phyloP scores from a whole-genome alignment of 2,888 invertebrate genomes.

The Antheraea yamamai region DNA sequence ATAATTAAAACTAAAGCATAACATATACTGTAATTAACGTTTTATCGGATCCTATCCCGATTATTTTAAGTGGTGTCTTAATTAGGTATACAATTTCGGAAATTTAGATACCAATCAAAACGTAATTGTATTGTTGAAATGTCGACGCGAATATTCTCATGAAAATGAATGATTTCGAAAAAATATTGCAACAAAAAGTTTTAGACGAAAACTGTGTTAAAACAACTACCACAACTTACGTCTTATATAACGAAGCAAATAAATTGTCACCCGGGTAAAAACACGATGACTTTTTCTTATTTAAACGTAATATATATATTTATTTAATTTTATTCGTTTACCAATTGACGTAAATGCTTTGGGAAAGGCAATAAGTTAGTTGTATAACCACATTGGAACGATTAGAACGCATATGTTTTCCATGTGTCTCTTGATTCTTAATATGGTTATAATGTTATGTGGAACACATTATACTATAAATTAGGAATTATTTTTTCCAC shows the following conservation, averaged over 20 bases:
- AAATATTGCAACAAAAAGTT: background rate
- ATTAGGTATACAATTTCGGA: background rate
- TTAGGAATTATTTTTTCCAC: background rate
- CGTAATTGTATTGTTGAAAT: background rate
- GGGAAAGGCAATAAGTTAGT: constrained; percentile 4
- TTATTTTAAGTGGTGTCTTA: background rate
- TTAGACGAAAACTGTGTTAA: background rate
- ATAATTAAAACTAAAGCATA: background rate
- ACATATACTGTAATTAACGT: background rate
- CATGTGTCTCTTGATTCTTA: constrained; percentile 6
- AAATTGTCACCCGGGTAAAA: background rate
- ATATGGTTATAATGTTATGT: background rate
- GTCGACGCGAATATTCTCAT: background rate
- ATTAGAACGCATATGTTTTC: constrained; percentile 8
- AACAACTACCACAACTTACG: background rate
- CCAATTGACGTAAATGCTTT: constrained; percentile 9
- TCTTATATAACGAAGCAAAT: background rate
- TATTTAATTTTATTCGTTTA: constrained; percentile 1
- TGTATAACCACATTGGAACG: background rate
- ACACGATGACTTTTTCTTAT: background rate
- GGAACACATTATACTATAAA: background rate
- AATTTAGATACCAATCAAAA: background rate
- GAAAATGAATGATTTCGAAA: background rate
- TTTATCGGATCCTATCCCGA: background rate
- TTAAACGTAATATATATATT: background rate